These are phyloP conservation scores for Orius insidiosus DNA, from an alignment of 1,140 invertebrate species.

Conservation along the genomic window DNA sequence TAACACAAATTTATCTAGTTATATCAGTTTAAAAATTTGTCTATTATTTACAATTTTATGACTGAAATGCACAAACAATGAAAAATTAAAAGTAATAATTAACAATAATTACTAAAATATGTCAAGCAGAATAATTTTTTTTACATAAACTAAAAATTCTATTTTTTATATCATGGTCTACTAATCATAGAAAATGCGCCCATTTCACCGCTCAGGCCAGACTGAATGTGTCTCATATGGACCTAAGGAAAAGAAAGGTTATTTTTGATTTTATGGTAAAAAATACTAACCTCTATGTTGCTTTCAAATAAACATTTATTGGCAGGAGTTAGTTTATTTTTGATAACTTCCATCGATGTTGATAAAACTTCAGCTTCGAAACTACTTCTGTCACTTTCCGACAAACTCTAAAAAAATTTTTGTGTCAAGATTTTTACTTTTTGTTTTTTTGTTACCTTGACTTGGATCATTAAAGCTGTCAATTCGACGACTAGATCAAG, in stretches of 20 bases:
- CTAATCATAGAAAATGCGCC: conserved; percentile 13
- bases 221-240: conserved; percentile 23
- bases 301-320: conserved; percentile 78
- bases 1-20: too few species aligned
- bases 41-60: too few species aligned
- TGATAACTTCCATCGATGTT: conserved; percentile 79
- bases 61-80: too few species aligned
- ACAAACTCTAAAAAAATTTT: conserved; percentile 51
- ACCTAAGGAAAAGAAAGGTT: conserved; percentile 10
- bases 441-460: conserved; percentile 41
- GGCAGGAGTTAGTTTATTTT: conserved; percentile 52
- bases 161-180: conserved; percentile 1
- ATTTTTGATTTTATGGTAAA: not conserved
- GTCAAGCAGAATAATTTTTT: too few species aligned
- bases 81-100: too few species aligned
- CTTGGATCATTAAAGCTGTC: conserved; percentile 79
- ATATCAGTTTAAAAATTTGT: too few species aligned
- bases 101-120: too few species aligned
- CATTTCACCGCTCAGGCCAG: conserved; percentile 18
- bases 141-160: not conserved
- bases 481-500: conserved; percentile 71
- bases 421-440: not conserved
- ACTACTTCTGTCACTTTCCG: conserved; percentile 73
- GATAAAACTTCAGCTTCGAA: conserved; percentile 85
- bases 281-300: conserved; percentile 47